Evolutionary conservation across 1,140 invertebrate genomes (phyloP).

Genomic region (Holcopasites calliopsidis): DNA sequence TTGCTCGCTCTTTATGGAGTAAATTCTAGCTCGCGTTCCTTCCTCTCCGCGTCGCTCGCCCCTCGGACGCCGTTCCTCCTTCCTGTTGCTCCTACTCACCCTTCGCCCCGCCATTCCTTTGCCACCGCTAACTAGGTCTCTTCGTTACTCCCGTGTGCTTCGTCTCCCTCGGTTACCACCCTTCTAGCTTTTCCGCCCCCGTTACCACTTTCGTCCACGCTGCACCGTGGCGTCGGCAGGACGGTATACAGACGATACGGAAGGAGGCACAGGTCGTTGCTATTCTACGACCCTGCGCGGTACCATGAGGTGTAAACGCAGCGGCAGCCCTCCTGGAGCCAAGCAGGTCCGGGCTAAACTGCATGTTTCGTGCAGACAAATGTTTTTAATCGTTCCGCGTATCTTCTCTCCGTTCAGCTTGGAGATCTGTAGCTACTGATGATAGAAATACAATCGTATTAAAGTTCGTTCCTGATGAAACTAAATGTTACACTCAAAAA

Average conservation of each 20-base stretch:
- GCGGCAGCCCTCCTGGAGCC: background rate
- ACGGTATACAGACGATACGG: slow-evolving; percentile 33
- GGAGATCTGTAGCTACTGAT: too few species aligned
- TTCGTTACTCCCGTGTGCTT: background rate
- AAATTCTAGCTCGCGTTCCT: background rate
- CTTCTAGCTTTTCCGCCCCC: background rate
- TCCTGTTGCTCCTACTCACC: slow-evolving; percentile 18
- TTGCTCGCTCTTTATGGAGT: background rate
- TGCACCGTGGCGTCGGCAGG: slow-evolving; percentile 9
- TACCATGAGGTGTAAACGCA: slow-evolving; percentile 11
- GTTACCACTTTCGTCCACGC: slow-evolving; percentile 14
- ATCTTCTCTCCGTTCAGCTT: too few species aligned
- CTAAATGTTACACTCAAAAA: too few species aligned
- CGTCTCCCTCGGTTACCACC: background rate
- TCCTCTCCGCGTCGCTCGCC: background rate
- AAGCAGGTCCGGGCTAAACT: background rate
- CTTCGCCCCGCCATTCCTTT: too few species aligned
- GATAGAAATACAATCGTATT: too few species aligned
- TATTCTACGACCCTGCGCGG: slow-evolving; percentile 65
- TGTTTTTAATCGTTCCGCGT: background rate
- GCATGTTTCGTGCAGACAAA: background rate
- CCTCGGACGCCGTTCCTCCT: background rate
- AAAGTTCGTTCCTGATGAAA: too few species aligned
- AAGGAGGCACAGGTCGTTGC: slow-evolving; percentile 10
- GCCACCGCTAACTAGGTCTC: background rate